Evolutionary conservation across 1,140 invertebrate species (phyloP).

Genomic region (Arion vulgaris): DNA sequence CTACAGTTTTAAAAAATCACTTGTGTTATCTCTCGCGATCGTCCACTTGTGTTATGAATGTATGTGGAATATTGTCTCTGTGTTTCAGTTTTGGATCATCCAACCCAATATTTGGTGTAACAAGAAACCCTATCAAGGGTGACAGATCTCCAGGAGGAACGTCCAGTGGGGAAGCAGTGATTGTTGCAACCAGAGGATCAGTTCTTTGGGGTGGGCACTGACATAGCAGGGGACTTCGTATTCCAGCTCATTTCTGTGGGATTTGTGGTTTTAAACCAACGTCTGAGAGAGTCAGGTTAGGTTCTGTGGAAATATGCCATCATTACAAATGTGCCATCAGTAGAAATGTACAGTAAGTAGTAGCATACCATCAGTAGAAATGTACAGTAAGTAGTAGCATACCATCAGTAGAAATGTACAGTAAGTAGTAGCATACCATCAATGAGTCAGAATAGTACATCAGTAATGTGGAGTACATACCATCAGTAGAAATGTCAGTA

Average conservation of each 20-base stretch:
- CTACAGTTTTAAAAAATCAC: no score
- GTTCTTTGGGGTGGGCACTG: slow-evolving; percentile 70
- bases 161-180: slow-evolving; percentile 70
- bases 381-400: no score
- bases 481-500: no score
- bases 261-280: slow-evolving; percentile 72
- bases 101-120: slow-evolving; percentile 74
- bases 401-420: no score
- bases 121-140: slow-evolving; percentile 68
- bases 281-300: slow-evolving; percentile 68
- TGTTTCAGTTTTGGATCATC: slow-evolving; percentile 62
- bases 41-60: neutral
- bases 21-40: neutral
- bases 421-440: no score
- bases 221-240: slow-evolving; percentile 73
- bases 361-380: no score
- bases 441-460: no score
- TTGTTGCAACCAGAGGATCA: slow-evolving; percentile 67
- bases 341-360: no score
- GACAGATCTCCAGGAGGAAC: slow-evolving; percentile 70
- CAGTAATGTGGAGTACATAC: no score
- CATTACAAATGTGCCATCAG: no score
- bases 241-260: slow-evolving; percentile 72
- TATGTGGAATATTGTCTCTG: no score
- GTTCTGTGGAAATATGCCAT: no score